Conservation (phyloP, 2,113 vertebrate species). For the Plotosus lineatus region DNA sequence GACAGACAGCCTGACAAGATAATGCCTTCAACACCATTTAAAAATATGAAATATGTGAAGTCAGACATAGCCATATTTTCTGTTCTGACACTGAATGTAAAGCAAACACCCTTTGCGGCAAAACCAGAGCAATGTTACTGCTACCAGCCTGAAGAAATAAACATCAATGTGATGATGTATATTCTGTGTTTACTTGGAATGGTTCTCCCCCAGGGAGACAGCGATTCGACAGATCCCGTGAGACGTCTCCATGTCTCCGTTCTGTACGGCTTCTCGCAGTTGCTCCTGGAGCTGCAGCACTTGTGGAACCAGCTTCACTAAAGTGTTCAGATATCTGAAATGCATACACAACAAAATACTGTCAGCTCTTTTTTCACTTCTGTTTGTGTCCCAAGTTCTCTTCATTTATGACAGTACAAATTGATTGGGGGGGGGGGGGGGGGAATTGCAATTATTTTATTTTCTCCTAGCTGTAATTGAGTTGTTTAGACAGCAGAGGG, state of each 20-base stretch:
- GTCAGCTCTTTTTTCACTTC: neutral
- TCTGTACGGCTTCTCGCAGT: slow-evolving; percentile 91
- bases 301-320: slow-evolving; percentile 92
- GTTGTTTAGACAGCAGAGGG: no score
- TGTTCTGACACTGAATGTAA: neutral
- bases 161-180: neutral
- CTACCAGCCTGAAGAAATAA: neutral
- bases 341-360: slow-evolving; percentile 27
- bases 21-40: neutral
- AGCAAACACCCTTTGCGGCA: neutral
- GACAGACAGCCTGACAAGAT: neutral
- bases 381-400: neutral
- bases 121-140: neutral
- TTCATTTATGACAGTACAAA: no score
- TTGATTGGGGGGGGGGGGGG: no score
- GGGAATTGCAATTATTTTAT: no score
- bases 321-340: slow-evolving; percentile 92
- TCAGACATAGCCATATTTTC: neutral
- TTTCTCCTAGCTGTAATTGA: no score
- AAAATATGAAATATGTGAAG: no score
- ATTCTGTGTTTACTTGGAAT: slow-evolving; percentile 81
- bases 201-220: slow-evolving; percentile 94
- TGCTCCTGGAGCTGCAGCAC: slow-evolving; percentile 95
- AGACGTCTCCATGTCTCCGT: slow-evolving; percentile 96
- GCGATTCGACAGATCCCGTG: slow-evolving; percentile 96